Percentiles rank a stretch among this genome's conserved stretches.
These are phyloP conservation scores for Sebastes steindachneri DNA, from an alignment of 2,797 vertebrate genomes.

Conservation along the genomic window DNA sequence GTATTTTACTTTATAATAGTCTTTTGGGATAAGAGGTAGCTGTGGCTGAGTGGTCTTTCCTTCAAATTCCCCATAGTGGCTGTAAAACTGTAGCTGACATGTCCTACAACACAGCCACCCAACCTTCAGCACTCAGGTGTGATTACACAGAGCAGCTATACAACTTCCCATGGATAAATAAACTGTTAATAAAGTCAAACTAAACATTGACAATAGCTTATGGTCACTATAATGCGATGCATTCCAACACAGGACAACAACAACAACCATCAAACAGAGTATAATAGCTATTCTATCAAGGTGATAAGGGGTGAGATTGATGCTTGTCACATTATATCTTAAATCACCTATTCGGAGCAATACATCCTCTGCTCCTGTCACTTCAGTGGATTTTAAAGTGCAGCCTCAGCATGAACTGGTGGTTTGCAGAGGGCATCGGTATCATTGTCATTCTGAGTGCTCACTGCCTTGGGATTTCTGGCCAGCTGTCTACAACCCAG, in stretches of 20 bases:
- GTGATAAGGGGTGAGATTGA: slow-evolving; percentile 12
- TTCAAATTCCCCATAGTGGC: background rate
- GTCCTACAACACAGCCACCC: background rate
- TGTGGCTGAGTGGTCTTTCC: background rate
- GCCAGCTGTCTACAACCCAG: slow-evolving; percentile 65
- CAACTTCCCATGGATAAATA: background rate
- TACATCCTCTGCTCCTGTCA: slow-evolving; percentile 53
- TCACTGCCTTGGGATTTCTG: slow-evolving; percentile 49
- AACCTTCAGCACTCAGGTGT: background rate
- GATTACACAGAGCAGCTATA: background rate
- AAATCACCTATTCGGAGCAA: slow-evolving; percentile 35
- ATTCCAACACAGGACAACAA: background rate
- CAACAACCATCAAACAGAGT: background rate
- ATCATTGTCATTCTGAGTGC: slow-evolving; percentile 73
- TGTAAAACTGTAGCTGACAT: background rate
- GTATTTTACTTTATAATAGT: background rate
- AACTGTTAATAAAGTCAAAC: background rate
- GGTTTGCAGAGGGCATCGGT: slow-evolving; percentile 66
- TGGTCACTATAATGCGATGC: background rate
- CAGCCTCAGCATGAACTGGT: slow-evolving; percentile 66
- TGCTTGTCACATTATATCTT: slow-evolving; percentile 23
- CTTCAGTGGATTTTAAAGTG: slow-evolving; percentile 58
- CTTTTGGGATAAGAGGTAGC: background rate
- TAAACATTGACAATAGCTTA: background rate
- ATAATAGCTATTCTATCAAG: background rate